Base-by-base conservation (phyloP, 2,888 invertebrate species). In the Antheraea yamamai region DNA sequence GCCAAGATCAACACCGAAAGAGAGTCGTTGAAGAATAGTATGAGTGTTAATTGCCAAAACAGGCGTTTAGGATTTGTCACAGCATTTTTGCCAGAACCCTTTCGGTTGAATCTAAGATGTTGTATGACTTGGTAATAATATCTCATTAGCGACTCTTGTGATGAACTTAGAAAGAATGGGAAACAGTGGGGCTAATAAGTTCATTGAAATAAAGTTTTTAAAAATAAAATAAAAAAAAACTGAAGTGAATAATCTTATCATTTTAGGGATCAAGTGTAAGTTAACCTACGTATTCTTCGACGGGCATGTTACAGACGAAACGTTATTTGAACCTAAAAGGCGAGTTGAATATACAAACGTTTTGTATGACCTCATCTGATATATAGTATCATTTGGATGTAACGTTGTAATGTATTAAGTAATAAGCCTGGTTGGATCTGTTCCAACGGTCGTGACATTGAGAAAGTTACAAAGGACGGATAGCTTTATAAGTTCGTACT, bases 371-470 rank as follows among this genome's bases (percentile, higher is more conserved):
- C 64, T 66, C 30, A 66, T 66, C 26, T 66, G 14, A 66, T 66
- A 66, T 66, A 30, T 30, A 30, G 14, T 16, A 66, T 26, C 64
- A 66, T 66, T 66, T 30, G 26, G 64, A 66, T 66, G 26, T 66
- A 66, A 26, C 64, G 26, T 16, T 30, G 16, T 66, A 30, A 66
- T 30, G 30, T 26, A 66, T 26, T 16, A 66, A 66, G 64, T 30
- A 66, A 66, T 66, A 66, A 26, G 16, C 64, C 64, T 30, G 30
- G 64, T 66, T 66, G 64, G 64, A 26, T 30, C 64, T 30, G 64
- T 26, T 66, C 64, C 64, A 66, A 66, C 26, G 30, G 64, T 26
- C 64, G 30, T 66, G 64, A 66, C 64, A 66, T 66, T 66, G 64
- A 66, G 10, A 30, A 30, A 26, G 23, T 26, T 64, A 64, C 26